Percentiles rank a stretch among this genome's conserved stretches.
Conservation (phyloP, 2,113 vertebrate genomes). For the Lamprotornis superbus region DNA sequence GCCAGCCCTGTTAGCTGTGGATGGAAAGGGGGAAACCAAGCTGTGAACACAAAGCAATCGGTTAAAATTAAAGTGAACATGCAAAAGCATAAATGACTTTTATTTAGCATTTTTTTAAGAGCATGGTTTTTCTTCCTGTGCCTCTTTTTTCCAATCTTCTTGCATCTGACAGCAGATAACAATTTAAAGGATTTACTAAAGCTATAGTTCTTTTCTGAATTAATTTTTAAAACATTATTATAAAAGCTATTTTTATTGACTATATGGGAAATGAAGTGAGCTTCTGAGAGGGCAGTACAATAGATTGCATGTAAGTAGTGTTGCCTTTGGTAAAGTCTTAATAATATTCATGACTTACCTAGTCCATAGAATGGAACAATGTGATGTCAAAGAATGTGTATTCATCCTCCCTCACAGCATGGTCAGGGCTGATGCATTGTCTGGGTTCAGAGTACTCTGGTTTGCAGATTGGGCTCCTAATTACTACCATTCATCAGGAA, state of each 20-base stretch:
- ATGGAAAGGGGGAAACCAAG: background rate
- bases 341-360: background rate
- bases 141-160: fast-evolving
- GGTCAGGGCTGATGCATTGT: background rate
- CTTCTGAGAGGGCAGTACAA: background rate
- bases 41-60: background rate
- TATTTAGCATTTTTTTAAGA: background rate
- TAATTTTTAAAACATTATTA: background rate
- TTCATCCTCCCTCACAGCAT: background rate
- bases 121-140: background rate
- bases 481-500: background rate
- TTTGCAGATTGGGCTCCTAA: background rate
- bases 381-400: background rate
- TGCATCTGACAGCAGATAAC: background rate
- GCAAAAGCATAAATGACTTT: background rate
- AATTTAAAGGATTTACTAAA: background rate
- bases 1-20: background rate
- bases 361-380: background rate
- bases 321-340: background rate
- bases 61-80: background rate
- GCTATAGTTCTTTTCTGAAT: background rate
- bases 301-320: background rate
- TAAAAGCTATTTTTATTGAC: background rate
- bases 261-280: background rate
- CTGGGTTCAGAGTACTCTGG: background rate